A percentile compares a stretch with the other conserved stretches of the same genome.
Conservation (phyloP, 2,797 vertebrate species). For the Monodelphis domestica region DNA sequence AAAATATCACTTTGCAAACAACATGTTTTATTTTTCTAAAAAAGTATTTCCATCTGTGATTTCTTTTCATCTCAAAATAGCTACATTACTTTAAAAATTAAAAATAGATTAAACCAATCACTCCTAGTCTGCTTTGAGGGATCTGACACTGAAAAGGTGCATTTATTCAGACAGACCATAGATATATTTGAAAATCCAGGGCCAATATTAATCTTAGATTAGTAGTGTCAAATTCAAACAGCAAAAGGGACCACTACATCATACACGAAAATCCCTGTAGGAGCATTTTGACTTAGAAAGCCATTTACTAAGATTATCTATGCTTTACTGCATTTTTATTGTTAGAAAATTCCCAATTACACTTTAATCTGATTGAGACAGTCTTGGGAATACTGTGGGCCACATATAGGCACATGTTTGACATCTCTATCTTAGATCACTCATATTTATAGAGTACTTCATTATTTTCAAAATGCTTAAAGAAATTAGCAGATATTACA, state of each 20-base stretch:
- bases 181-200: background rate
- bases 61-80: constrained; percentile 41
- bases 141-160: constrained; percentile 30
- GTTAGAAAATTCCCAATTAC: background rate
- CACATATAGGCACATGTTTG: background rate
- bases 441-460: background rate
- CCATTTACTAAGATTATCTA: background rate
- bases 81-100: constrained; percentile 39
- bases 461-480: background rate
- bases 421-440: background rate
- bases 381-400: background rate
- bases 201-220: constrained; percentile 48
- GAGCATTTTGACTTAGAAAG: background rate
- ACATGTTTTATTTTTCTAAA: constrained; percentile 34
- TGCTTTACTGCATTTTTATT: background rate
- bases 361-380: background rate
- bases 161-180: constrained; percentile 1
- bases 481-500: background rate
- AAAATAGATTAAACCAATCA: constrained; percentile 51
- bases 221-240: background rate
- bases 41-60: constrained; percentile 41
- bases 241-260: background rate
- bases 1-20: constrained; percentile 32
- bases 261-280: background rate
- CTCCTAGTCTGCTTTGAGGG: constrained; percentile 26